A percentile compares a stretch with the other conserved stretches of the same genome.
Conservation (phyloP, 2,888 invertebrate genomes). For the Drosophila lutescens region DNA sequence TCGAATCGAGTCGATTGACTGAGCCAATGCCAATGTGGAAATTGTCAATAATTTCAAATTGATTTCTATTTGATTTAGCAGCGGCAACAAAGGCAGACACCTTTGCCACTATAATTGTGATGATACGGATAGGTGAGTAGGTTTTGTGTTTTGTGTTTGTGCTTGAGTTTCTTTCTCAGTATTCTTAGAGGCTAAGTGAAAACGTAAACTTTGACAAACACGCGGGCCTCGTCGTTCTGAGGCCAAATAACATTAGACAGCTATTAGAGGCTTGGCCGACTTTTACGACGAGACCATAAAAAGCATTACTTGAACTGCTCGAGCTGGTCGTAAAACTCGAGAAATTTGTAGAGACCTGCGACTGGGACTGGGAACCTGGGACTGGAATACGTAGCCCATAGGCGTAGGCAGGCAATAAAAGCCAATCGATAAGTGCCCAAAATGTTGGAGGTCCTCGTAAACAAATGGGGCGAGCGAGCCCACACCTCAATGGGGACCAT, state of each 20-base stretch:
- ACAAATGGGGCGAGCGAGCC: constrained; percentile 37
- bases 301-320: constrained; percentile 64
- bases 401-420: constrained; percentile 58
- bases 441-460: constrained; percentile 63
- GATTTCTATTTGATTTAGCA: constrained; percentile 82
- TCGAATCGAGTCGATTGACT: constrained; percentile 57
- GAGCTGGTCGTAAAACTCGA: constrained; percentile 62
- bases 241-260: constrained; percentile 73
- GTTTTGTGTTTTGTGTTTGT: neutral
- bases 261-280: constrained; percentile 70
- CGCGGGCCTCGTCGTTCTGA: constrained; percentile 38
- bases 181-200: constrained; percentile 54
- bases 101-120: constrained; percentile 49
- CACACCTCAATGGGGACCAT: constrained; percentile 4
- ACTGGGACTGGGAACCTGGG: neutral
- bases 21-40: constrained; percentile 81
- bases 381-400: constrained; percentile 1
- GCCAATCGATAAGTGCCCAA: constrained; percentile 71
- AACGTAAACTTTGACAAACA: constrained; percentile 56
- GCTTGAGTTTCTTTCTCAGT: neutral
- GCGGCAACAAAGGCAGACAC: constrained; percentile 48
- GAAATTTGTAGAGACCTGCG: constrained; percentile 46
- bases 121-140: constrained; percentile 16
- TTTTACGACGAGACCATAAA: constrained; percentile 74
- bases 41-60: constrained; percentile 83